These are phyloP conservation scores for Rhinella marina DNA, from an alignment of 2,797 vertebrate genomes.

Conservation along the genomic window DNA sequence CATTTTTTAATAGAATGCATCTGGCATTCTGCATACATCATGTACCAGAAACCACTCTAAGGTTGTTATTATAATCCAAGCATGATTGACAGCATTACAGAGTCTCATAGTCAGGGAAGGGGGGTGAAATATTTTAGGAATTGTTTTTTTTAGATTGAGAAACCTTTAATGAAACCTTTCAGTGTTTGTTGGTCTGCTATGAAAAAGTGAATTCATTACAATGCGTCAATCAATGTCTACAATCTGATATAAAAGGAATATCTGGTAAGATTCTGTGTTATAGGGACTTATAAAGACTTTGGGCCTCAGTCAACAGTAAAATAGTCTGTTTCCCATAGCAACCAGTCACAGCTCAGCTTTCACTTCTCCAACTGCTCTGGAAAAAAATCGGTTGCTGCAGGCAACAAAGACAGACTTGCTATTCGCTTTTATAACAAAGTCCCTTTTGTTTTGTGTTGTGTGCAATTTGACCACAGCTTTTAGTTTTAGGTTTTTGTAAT, in stretches of 20 bases:
- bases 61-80: constrained; percentile 16
- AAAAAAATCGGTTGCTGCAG: too few relatives aligned
- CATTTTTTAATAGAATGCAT: constrained; percentile 34
- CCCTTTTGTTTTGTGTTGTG: too few relatives aligned
- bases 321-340: too few relatives aligned
- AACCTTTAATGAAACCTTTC: constrained; percentile 43
- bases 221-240: constrained; percentile 40
- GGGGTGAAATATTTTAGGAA: constrained; percentile 13
- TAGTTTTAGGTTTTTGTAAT: too few relatives aligned
- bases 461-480: too few relatives aligned
- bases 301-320: too few relatives aligned
- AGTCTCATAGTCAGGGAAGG: constrained; percentile 6
- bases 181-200: constrained; percentile 6
- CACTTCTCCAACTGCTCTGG: too few relatives aligned
- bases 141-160: constrained; percentile 27
- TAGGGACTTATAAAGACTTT: too few relatives aligned
- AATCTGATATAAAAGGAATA: neutral
- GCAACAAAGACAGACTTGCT: too few relatives aligned
- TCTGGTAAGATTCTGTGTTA: too few relatives aligned
- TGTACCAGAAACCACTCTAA: constrained; percentile 40
- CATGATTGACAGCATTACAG: constrained; percentile 38
- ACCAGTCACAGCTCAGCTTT: too few relatives aligned
- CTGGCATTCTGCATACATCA: constrained; percentile 26
- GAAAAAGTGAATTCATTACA: constrained; percentile 10
- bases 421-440: too few relatives aligned